Percentiles rank a stretch among this genome's conserved stretches.
Evolutionary conservation across 2,888 invertebrate species (phyloP).

Genomic region (Dascillus cervinus): DNA sequence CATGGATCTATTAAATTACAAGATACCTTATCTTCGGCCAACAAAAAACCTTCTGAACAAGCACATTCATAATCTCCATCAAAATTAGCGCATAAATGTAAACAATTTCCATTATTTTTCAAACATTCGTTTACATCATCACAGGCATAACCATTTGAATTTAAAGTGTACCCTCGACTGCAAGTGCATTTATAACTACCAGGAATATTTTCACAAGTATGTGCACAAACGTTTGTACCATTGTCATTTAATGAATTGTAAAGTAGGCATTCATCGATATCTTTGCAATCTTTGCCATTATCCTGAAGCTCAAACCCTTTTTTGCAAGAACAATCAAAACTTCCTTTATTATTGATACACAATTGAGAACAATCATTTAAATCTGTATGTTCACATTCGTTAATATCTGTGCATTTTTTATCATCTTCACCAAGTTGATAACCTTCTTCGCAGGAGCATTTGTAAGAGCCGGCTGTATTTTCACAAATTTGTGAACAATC

Average conservation of each 20-base stretch:
- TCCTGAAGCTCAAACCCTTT: conserved; percentile 37
- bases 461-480: conserved; percentile 33
- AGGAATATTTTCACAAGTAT: conserved; percentile 28
- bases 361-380: conserved; percentile 46
- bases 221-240: conserved; percentile 28
- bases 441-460: conserved; percentile 37
- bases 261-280: conserved; percentile 31
- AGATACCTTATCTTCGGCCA: conserved; percentile 16
- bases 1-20: conserved; percentile 18
- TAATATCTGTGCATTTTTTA: conserved; percentile 39
- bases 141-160: conserved; percentile 28
- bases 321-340: conserved; percentile 46
- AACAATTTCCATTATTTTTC: conserved; percentile 39
- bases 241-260: conserved; percentile 22
- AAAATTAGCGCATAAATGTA: conserved; percentile 44
- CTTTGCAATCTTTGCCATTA: conserved; percentile 23
- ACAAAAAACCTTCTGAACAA: conserved; percentile 32
- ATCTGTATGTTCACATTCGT: conserved; percentile 34
- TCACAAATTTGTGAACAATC: conserved; percentile 27
- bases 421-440: conserved; percentile 43
- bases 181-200: conserved; percentile 32
- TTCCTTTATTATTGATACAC: conserved; percentile 47
- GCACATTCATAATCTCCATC: conserved; percentile 43
- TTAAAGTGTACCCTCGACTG: conserved; percentile 35
- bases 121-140: conserved; percentile 42